Percentiles rank a stretch among this genome's conserved stretches.
phyloP scores from a whole-genome alignment of 2,113 vertebrate species.

The Poecile atricapillus region DNA sequence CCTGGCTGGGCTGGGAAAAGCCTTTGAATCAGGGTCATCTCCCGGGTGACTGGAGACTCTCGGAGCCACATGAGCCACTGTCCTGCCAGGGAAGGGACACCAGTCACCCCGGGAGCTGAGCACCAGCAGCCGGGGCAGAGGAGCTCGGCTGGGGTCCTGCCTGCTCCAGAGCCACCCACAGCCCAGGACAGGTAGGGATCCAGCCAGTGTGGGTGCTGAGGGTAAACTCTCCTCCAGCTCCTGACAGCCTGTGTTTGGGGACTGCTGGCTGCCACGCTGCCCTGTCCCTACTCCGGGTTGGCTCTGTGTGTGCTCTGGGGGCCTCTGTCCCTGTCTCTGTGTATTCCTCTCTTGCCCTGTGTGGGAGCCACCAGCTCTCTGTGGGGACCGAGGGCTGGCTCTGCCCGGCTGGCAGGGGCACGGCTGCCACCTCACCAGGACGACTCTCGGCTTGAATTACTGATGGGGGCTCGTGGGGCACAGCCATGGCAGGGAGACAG shows the following conservation, averaged over 20 bases:
- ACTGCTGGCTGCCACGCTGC: neutral
- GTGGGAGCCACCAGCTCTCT: neutral
- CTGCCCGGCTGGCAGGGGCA: neutral
- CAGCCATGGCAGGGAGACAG: fast-evolving
- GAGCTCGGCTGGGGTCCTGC: neutral
- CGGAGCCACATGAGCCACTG: constrained; percentile 50
- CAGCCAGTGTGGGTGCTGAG: neutral
- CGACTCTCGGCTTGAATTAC: neutral
- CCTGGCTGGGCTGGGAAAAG: constrained; percentile 67
- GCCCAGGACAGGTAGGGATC: constrained; percentile 21
- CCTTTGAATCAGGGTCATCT: constrained; percentile 70
- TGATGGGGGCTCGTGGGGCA: neutral
- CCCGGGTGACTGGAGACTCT: constrained; percentile 72
- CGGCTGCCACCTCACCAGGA: fast-evolving
- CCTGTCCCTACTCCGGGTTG: fast-evolving
- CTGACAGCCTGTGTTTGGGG: neutral
- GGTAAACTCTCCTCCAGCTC: neutral
- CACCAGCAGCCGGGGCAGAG: neutral
- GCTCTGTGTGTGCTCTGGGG: neutral
- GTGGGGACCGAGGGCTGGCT: neutral
- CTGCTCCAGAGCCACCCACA: neutral
- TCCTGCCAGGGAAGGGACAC: neutral
- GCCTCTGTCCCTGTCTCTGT: neutral
- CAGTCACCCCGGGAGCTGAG: neutral
- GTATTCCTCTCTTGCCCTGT: neutral